Evolutionary conservation across 2,113 vertebrate genomes (phyloP).

Genomic region (Phrynocephalus versicolor): DNA sequence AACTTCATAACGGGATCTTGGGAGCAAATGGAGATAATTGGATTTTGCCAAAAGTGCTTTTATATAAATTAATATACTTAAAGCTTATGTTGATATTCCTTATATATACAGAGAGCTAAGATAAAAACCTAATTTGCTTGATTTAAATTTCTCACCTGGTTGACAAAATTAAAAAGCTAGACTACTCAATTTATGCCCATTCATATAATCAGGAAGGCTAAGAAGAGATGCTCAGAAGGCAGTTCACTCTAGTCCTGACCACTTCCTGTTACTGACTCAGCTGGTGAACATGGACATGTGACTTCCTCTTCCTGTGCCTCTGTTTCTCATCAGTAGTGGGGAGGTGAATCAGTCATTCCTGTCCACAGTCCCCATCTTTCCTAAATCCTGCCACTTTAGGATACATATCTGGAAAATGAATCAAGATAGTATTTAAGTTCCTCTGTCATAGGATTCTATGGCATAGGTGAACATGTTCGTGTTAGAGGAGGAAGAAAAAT

Average conservation of each 20-base stretch:
- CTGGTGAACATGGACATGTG: not conserved
- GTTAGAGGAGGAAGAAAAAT: not conserved
- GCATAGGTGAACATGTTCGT: no score
- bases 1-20: not conserved
- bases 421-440: not conserved
- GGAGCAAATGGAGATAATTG: not conserved
- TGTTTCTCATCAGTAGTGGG: not conserved
- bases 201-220: not conserved
- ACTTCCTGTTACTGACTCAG: constrained; percentile 23
- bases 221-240: not conserved
- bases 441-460: no score
- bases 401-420: no score
- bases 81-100: no score
- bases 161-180: not conserved
- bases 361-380: not conserved
- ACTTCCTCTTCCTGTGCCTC: constrained; percentile 12
- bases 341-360: not conserved
- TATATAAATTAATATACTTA: no score
- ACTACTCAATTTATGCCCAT: not conserved
- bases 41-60: no score
- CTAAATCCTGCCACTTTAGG: not conserved
- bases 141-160: not conserved
- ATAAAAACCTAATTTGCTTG: not conserved
- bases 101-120: no score
- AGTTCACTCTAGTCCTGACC: constrained; percentile 1